Conservation (phyloP, 2,888 invertebrate genomes). For the Ashinkailepas kermadecensis region DNA sequence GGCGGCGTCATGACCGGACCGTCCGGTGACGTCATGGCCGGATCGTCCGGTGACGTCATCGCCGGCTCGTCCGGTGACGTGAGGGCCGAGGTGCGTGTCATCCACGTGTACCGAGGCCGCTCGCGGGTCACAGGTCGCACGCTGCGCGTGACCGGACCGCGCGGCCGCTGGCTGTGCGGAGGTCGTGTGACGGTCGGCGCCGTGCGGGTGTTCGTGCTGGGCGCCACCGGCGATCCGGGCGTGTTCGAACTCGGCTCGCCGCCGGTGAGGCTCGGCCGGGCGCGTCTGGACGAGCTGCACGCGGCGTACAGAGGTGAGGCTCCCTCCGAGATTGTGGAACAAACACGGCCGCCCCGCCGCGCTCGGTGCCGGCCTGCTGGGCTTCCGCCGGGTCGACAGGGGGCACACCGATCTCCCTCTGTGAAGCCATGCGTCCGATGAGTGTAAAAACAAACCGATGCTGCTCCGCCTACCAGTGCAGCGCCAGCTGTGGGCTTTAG, state of each 20-base stretch:
- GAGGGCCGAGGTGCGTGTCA: not conserved
- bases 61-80: not conserved
- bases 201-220: not conserved
- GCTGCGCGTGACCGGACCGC: not conserved
- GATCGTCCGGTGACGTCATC: too few relatives aligned
- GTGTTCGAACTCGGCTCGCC: not conserved
- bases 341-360: not conserved
- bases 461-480: not conserved
- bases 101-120: conserved; percentile 4
- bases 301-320: not conserved
- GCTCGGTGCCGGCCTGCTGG: not conserved
- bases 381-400: not conserved
- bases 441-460: not conserved
- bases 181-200: not conserved
- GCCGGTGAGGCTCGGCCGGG: not conserved
- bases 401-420: not conserved
- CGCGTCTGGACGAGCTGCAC: not conserved
- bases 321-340: not conserved
- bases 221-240: not conserved
- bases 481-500: too few relatives aligned
- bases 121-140: not conserved
- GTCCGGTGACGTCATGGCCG: too few relatives aligned
- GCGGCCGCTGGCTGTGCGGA: not conserved
- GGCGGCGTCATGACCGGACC: too few relatives aligned
- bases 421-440: not conserved